Conservation (phyloP, 2,888 invertebrate species). For the Panopea generosa region DNA sequence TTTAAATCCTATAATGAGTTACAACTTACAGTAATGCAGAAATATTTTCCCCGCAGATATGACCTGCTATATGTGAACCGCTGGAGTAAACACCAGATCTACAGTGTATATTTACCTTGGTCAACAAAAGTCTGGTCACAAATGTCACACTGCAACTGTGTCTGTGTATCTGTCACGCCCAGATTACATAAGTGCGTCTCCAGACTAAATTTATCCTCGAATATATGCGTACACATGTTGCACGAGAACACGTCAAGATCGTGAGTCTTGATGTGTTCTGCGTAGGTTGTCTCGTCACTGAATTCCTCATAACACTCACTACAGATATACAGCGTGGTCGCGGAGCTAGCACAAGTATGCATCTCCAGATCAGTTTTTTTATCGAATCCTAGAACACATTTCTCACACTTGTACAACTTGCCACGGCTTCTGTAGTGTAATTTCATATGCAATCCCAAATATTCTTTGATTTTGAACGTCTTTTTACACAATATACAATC, state of each 20-base stretch:
- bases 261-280: conserved; percentile 55
- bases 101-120: conserved; percentile 41
- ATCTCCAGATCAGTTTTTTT: conserved; percentile 28
- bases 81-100: too few relatives aligned
- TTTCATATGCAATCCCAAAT: conserved; percentile 62
- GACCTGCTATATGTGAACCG: too few relatives aligned
- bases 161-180: conserved; percentile 23
- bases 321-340: conserved; percentile 44
- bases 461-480: conserved; percentile 53
- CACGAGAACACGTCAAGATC: conserved; percentile 51
- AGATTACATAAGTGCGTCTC: conserved; percentile 56
- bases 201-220: conserved; percentile 47
- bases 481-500: conserved; percentile 49
- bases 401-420: conserved; percentile 49
- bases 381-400: conserved; percentile 59
- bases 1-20: too few relatives aligned
- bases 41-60: too few relatives aligned
- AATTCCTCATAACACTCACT: conserved; percentile 57
- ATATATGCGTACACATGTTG: conserved; percentile 55
- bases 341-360: conserved; percentile 38
- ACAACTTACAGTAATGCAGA: too few relatives aligned
- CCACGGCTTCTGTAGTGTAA: conserved; percentile 50
- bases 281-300: conserved; percentile 46
- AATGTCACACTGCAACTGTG: conserved; percentile 42
- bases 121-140: conserved; percentile 47